These are phyloP conservation scores for Apteryx owenii DNA, from an alignment of 2,113 vertebrate genomes.

Conservation along the genomic window DNA sequence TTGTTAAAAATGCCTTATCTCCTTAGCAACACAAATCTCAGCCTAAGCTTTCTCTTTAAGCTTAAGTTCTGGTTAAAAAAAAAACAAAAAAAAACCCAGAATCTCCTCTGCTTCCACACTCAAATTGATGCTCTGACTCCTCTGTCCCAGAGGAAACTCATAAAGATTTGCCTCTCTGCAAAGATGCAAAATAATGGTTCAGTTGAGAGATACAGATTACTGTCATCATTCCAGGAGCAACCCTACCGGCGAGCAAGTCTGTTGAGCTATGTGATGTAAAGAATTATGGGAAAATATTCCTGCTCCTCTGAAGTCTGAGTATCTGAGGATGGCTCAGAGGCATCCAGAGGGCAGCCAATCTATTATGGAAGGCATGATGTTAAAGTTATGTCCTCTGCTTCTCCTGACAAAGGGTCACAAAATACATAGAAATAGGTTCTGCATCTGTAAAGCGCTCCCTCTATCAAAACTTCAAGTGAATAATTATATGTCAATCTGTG, in stretches of 20 bases:
- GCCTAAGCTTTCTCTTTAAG: background rate
- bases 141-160: background rate
- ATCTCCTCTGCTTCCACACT: background rate
- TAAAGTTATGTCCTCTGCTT: background rate
- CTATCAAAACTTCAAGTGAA: background rate
- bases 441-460: background rate
- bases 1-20: background rate
- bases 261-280: background rate
- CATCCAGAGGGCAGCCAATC: background rate
- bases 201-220: background rate
- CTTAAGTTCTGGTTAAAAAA: background rate
- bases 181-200: background rate
- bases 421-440: background rate
- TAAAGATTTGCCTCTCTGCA: background rate
- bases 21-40: slow-evolving; percentile 25
- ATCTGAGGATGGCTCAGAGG: background rate
- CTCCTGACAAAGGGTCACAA: background rate
- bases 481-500: background rate
- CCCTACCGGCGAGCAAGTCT: background rate
- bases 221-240: background rate
- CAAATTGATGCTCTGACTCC: background rate
- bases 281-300: background rate
- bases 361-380: rapidly evolving
- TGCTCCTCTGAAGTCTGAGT: background rate
- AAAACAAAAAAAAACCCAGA: no score